These are phyloP conservation scores for Torymus aiolomorphi DNA, from an alignment of 2,888 invertebrate species.

Conservation along the genomic window DNA sequence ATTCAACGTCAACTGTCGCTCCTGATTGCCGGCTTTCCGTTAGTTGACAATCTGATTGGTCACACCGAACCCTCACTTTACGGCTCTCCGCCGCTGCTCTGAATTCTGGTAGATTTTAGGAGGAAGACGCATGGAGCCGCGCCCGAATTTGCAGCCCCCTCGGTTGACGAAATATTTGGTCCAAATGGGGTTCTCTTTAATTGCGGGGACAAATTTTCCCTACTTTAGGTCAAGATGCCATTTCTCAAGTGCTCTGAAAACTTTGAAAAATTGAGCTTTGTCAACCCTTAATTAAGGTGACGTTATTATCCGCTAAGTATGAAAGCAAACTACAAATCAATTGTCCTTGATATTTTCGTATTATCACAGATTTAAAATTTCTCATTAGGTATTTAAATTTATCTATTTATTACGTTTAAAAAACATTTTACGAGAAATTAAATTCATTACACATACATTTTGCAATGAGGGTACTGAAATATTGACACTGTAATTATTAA, in stretches of 20 bases:
- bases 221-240: neutral
- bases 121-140: neutral
- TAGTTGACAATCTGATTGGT: slow-evolving; percentile 52
- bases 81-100: neutral
- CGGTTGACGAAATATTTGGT: slow-evolving; percentile 40
- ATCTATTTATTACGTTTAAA: no score
- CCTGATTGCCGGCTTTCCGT: slow-evolving; percentile 51
- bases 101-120: slow-evolving; percentile 13
- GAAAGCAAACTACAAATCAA: slow-evolving; percentile 4
- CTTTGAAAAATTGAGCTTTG: slow-evolving; percentile 20
- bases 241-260: slow-evolving; percentile 12
- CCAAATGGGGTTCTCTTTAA: neutral
- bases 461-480: no score
- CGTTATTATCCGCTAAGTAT: neutral
- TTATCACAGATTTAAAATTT: no score
- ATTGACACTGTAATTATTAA: no score
- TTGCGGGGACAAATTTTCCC: slow-evolving; percentile 20
- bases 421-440: no score
- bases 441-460: no score
- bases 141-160: neutral
- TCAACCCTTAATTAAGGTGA: slow-evolving; percentile 14
- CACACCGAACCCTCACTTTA: slow-evolving; percentile 39
- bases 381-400: no score
- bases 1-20: slow-evolving; percentile 34
- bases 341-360: neutral